Percentiles rank a stretch among this genome's conserved stretches.
Evolutionary conservation across 2,797 vertebrate species (phyloP).

Genomic region (Sphaeramia orbicularis): DNA sequence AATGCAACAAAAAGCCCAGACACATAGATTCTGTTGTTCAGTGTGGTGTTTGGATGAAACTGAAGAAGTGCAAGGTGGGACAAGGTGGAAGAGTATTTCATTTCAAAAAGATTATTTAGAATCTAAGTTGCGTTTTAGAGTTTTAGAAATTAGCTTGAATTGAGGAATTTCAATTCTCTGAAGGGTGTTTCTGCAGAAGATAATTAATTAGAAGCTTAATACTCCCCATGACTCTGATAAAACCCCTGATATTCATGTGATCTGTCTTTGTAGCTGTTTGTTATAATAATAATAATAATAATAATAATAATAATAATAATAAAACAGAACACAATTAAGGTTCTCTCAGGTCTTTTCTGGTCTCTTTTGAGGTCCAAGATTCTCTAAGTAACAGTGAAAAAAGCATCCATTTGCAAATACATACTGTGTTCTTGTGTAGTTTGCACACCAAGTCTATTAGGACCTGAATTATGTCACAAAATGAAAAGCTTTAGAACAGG

Average conservation of each 20-base stretch:
- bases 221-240: too few relatives aligned
- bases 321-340: not conserved
- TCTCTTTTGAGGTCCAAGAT: not conserved
- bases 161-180: too few relatives aligned
- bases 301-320: too few relatives aligned
- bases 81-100: not conserved
- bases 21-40: not conserved
- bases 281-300: not conserved
- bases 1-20: not conserved
- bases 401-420: not conserved
- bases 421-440: conserved; percentile 3
- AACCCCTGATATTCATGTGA: not conserved
- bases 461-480: conserved; percentile 13
- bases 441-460: not conserved
- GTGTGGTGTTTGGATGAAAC: not conserved
- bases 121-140: too few relatives aligned
- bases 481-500: conserved; percentile 26
- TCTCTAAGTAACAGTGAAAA: conserved; percentile 10
- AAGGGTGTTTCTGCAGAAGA: too few relatives aligned
- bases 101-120: conserved; percentile 23
- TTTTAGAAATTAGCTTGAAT: too few relatives aligned
- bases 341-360: conserved; percentile 1
- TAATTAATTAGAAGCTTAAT: too few relatives aligned
- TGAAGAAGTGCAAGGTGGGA: not conserved
- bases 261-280: not conserved